These are phyloP conservation scores for Cryptotis parvus DNA, from an alignment of 2,113 vertebrate species.

Conservation along the genomic window DNA sequence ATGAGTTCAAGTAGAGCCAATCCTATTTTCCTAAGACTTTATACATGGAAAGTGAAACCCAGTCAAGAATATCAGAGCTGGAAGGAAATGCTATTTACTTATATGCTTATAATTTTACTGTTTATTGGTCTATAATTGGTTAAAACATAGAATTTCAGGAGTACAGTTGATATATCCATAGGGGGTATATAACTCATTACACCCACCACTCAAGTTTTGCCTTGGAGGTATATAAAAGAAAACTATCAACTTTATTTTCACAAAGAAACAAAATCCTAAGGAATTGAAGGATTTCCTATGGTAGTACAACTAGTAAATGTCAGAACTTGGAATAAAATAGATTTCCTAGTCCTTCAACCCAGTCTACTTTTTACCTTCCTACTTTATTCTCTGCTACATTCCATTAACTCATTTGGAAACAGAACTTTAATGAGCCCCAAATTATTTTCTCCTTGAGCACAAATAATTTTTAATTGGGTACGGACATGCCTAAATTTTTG, in stretches of 20 bases:
- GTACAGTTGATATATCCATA: too few relatives aligned
- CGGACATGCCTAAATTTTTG: slow-evolving; percentile 73
- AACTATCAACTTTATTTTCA: not conserved
- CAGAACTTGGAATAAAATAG: slow-evolving; percentile 47
- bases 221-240: slow-evolving; percentile 38
- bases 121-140: too few relatives aligned
- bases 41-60: not conserved
- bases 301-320: slow-evolving; percentile 23
- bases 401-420: slow-evolving; percentile 63
- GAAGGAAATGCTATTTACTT: too few relatives aligned
- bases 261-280: slow-evolving; percentile 38
- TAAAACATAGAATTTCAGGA: too few relatives aligned
- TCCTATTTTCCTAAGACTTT: not conserved
- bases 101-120: too few relatives aligned
- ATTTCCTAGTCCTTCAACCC: slow-evolving; percentile 31
- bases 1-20: not conserved
- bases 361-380: not conserved
- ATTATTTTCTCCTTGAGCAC: slow-evolving; percentile 75
- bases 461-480: slow-evolving; percentile 76
- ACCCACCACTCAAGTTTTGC: not conserved
- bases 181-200: too few relatives aligned
- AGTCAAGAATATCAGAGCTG: not conserved
- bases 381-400: slow-evolving; percentile 49
- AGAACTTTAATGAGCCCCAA: slow-evolving; percentile 71
- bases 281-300: not conserved